Conservation (phyloP, 2,113 vertebrate genomes). For the Etheostoma spectabile region DNA sequence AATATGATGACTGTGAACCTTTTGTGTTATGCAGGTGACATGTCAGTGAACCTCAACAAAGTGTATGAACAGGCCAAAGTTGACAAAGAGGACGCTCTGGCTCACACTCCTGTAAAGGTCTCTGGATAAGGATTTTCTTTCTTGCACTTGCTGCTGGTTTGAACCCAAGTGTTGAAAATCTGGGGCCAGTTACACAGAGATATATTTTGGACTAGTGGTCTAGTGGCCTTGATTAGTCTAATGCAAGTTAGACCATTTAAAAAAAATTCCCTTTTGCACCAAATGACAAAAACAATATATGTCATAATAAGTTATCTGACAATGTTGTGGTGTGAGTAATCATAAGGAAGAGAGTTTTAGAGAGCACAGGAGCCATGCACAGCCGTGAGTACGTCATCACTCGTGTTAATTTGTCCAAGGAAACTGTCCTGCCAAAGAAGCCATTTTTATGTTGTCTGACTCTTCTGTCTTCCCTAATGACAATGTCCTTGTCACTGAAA, state of each 20-base stretch:
- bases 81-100: constrained; percentile 67
- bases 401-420: neutral
- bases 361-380: neutral
- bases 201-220: neutral
- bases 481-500: no score
- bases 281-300: no score
- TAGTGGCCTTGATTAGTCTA: neutral
- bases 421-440: neutral
- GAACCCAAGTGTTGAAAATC: neutral
- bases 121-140: constrained; percentile 1
- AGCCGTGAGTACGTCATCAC: neutral
- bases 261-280: neutral
- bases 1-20: neutral
- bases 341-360: neutral
- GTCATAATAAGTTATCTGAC: neutral
- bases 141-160: neutral
- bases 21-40: constrained; percentile 63
- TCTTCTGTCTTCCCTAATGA: neutral
- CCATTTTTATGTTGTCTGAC: neutral
- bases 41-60: constrained; percentile 79
- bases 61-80: constrained; percentile 77
- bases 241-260: neutral
- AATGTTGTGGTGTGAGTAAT: neutral
- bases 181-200: neutral
- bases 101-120: constrained; percentile 71